Evolutionary conservation across 2,797 vertebrate species (phyloP).

Genomic region (Salarias fasciatus): DNA sequence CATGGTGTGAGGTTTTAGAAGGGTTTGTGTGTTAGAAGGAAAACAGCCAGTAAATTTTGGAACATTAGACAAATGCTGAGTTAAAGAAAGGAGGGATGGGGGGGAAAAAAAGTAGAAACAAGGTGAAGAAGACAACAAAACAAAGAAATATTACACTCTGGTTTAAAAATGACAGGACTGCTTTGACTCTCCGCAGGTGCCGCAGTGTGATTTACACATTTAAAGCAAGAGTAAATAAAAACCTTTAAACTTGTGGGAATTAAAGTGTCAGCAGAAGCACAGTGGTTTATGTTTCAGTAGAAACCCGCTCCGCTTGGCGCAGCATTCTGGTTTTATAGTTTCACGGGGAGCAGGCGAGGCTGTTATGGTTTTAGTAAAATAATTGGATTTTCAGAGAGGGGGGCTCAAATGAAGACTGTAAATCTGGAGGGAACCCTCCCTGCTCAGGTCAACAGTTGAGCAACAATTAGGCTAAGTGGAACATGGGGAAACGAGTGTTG

Average conservation of each 20-base stretch:
- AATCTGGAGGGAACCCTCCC: constrained; percentile 43
- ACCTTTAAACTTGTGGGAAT: constrained; percentile 62
- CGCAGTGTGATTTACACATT: constrained; percentile 24
- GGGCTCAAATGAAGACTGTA: constrained; percentile 49
- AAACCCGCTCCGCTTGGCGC: constrained; percentile 51
- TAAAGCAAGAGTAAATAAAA: constrained; percentile 56
- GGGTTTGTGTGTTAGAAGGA: constrained; percentile 1
- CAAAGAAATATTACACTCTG: constrained; percentile 39
- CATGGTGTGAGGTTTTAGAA: constrained; percentile 62
- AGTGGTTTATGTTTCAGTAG: constrained; percentile 56
- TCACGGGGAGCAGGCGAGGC: constrained; percentile 32
- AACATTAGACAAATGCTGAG: constrained; percentile 7
- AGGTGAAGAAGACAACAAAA: constrained; percentile 34
- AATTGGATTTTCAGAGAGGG: constrained; percentile 65
- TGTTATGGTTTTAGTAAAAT: constrained; percentile 63
- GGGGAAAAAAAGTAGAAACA: constrained; percentile 12
- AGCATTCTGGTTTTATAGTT: constrained; percentile 58
- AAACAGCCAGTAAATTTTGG: constrained; percentile 6
- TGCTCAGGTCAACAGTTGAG: constrained; percentile 39
- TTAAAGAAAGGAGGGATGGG: constrained; percentile 6
- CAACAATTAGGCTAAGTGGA: constrained; percentile 43
- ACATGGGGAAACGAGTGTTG: background rate
- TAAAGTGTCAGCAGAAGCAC: constrained; percentile 54
- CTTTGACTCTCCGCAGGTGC: constrained; percentile 4
- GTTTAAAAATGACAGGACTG: constrained; percentile 20